Base-by-base conservation (phyloP, 2,797 vertebrate genomes). In the Aselliscus stoliczkanus region DNA sequence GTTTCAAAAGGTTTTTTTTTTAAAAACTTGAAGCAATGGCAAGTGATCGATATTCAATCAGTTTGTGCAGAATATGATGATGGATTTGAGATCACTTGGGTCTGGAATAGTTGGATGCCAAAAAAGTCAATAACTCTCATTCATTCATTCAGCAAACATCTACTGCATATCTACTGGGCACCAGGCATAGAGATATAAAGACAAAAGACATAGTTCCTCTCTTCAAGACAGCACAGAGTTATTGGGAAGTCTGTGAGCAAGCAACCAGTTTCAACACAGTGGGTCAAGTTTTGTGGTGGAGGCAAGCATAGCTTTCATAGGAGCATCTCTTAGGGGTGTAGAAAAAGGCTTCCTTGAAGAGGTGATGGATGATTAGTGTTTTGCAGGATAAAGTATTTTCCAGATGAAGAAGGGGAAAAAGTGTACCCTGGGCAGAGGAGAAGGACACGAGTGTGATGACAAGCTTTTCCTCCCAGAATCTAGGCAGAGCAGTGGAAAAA, bases 91-190 rank as follows among this genome's bases (percentile, higher is more conserved):
- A 95, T 96, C 96, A 65, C 76, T 58, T 31, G 14, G 47, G 72
- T 90, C 94, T 96, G 56, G 56, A 94, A 92, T 77, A 64, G 8
- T 93, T 84, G 62, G 80, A 90, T 58, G 62, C 37, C 54, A 60
- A 69, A 52, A 52, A 85, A 92, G 79, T 89, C 96, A 94, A 76
- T 96, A 95, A 86, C 72, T 90, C 77, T 58, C 83, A 86, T 90
- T 92, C 76, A 75, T 86, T 94, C 93, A 91, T 83, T 88, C 92
- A 90, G 91, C 58, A 91, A 87, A 95, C 69, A 93, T 27, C 42
- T 94, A n/a, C 50, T 84, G 44, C 42, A 31, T 60, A 25, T 70
- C 82, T 91, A 89, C 12, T 65, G 44, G 56, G 31, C 73, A 58
- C 60, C 14, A 31, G 21, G 50, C 52, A 86, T 14, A 31, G 21